phyloP scores from a whole-genome alignment of 2,888 invertebrate species.

The Meandrusa payeni region DNA sequence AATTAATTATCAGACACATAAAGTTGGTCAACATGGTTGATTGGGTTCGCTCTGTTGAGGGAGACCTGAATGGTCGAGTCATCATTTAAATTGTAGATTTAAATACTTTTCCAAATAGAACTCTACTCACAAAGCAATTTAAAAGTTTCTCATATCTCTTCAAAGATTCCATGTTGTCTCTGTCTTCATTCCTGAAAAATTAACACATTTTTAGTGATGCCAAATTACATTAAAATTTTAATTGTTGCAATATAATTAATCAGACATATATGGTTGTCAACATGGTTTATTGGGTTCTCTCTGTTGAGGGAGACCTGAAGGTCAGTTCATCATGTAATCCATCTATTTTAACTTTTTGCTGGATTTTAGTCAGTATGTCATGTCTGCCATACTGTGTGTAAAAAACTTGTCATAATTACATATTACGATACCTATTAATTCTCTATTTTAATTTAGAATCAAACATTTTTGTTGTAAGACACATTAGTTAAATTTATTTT shows the following conservation, averaged over 20 bases:
- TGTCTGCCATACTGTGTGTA: too few relatives aligned
- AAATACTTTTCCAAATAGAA: too few relatives aligned
- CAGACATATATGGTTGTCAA: conserved; percentile 39
- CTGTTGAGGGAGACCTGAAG: conserved; percentile 76
- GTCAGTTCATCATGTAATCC: conserved; percentile 65
- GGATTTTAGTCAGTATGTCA: too few relatives aligned
- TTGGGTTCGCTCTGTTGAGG: conserved; percentile 73
- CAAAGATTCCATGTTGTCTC: too few relatives aligned
- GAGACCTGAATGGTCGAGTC: conserved; percentile 71
- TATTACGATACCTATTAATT: too few relatives aligned
- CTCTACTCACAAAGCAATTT: too few relatives aligned
- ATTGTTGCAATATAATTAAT: conserved; percentile 5
- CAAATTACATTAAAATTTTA: not conserved
- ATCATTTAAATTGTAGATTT: conserved; percentile 41
- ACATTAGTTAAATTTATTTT: too few relatives aligned
- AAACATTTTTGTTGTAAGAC: too few relatives aligned
- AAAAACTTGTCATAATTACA: too few relatives aligned
- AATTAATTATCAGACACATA: conserved; percentile 29
- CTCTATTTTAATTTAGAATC: too few relatives aligned
- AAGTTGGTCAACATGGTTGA: conserved; percentile 46
- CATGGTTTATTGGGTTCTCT: conserved; percentile 66
- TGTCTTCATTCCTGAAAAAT: not conserved
- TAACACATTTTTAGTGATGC: not conserved
- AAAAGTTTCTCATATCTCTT: too few relatives aligned
- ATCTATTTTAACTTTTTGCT: too few relatives aligned